Evolutionary conservation across 2,888 invertebrate species (phyloP).

Genomic region (Sicus ferrugineus): DNA sequence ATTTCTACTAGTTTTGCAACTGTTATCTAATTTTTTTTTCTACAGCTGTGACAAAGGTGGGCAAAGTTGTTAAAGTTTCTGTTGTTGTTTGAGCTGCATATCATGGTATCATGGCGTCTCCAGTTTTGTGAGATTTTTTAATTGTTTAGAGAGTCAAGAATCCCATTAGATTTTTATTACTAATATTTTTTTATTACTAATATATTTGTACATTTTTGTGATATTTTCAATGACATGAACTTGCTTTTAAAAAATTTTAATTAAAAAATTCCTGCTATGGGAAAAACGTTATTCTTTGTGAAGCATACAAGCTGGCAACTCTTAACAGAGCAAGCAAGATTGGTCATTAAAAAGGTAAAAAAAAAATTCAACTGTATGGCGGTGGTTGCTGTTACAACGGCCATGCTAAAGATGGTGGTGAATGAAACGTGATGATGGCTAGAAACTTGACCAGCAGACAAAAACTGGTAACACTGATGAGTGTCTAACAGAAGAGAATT

Average conservation of each 20-base stretch:
- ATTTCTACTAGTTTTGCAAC: slow-evolving; percentile 16
- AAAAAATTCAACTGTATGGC: not conserved
- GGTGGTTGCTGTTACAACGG: not conserved
- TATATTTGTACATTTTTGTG: too few species aligned
- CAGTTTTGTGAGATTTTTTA: too few species aligned
- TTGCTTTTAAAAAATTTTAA: too few species aligned
- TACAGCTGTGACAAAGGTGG: not conserved
- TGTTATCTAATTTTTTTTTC: slow-evolving; percentile 18
- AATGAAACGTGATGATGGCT: not conserved
- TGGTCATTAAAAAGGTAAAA: not conserved
- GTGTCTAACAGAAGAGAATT: not conserved
- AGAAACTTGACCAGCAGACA: slow-evolving; percentile 23
- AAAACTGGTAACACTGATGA: slow-evolving; percentile 12
- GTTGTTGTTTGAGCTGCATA: not conserved
- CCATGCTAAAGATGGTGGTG: not conserved
- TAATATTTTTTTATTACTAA: too few species aligned
- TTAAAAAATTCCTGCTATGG: too few species aligned
- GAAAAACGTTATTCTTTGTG: too few species aligned
- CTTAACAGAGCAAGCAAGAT: not conserved
- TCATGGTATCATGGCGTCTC: too few species aligned
- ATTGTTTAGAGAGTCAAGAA: too few species aligned
- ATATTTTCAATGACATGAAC: too few species aligned
- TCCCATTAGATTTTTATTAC: too few species aligned
- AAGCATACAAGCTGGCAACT: too few species aligned
- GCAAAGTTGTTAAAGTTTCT: not conserved